These are phyloP conservation scores for Neoscelio sp. DNA, from an alignment of 2,888 invertebrate genomes.

Conservation along the genomic window DNA sequence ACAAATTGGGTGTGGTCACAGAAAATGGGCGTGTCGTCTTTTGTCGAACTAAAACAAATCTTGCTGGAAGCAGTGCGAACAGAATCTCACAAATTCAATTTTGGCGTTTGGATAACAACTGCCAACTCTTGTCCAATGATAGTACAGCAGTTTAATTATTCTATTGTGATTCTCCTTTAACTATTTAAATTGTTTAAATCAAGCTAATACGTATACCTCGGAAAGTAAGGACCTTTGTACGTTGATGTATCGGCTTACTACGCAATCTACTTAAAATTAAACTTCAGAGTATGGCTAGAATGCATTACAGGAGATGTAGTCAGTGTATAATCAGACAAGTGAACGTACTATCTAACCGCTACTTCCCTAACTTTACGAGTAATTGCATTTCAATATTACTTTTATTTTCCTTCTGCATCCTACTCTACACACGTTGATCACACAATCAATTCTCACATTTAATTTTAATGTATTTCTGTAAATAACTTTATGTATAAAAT, in stretches of 20 bases:
- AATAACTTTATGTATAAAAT: too few relatives aligned
- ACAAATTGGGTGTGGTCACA: too few relatives aligned
- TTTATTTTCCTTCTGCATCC: conserved; percentile 15
- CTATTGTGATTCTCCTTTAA: not conserved
- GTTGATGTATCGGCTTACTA: conserved; percentile 22
- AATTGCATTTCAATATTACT: conserved; percentile 22
- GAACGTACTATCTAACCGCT: conserved; percentile 48
- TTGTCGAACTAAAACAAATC: too few relatives aligned
- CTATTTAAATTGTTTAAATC: conserved; percentile 10
- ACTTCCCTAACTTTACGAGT: conserved; percentile 9
- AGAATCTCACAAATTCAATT: too few relatives aligned
- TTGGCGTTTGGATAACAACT: too few relatives aligned
- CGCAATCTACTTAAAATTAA: conserved; percentile 36
- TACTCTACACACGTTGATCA: too few relatives aligned
- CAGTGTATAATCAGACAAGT: conserved; percentile 50
- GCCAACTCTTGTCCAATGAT: too few relatives aligned
- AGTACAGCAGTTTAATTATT: too few relatives aligned
- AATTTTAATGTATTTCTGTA: too few relatives aligned
- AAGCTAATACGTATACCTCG: conserved; percentile 2
- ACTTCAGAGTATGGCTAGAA: conserved; percentile 28
- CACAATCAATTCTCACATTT: too few relatives aligned
- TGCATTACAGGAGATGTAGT: conserved; percentile 45
- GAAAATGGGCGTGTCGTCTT: too few relatives aligned
- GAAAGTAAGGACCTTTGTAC: not conserved
- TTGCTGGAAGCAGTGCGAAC: too few relatives aligned